Base-by-base conservation (phyloP, 2,888 invertebrate genomes). In the Druceiella hillmani region DNA sequence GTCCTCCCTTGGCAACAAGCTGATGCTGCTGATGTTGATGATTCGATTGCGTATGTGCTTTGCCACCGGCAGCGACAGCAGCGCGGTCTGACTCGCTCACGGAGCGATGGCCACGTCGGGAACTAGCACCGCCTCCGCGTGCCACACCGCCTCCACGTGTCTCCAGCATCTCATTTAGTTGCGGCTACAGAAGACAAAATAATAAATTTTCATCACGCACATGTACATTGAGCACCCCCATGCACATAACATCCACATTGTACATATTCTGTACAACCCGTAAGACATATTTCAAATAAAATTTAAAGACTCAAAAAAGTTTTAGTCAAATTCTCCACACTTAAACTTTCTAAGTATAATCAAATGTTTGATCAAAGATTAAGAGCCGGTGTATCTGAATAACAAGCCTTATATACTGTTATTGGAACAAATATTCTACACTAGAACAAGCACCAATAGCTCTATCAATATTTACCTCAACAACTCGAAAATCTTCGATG, bases 401-500 rank as follows among this genome's bases (percentile, higher is more conserved):
- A n/a, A n/a, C n/a, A n/a, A n/a, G n/a, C n/a, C n/a, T n/a, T n/a
- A n/a, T n/a, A n/a, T n/a, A n/a, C n/a, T n/a, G n/a, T n/a, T n/a
- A n/a, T n/a, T n/a, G n/a, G n/a, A n/a, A n/a, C n/a, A n/a, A n/a
- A n/a, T n/a, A n/a, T n/a, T n/a, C n/a, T 9, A 12, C 12, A 14
- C 3, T 16, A 32, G 12, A 7, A 25, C 5, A 29, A 17, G 12
- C 11, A 15, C 5, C 12, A 26, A 5, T 33, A 13, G 12, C 11
- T 12, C 11, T 12, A 25, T 17, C 9, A 11, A 5, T 3, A 22
- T 40, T 33, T 20, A 83, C 84, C 78, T 83, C 83, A 3, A 81
- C 75, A 12, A 87, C 87, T 47, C 88, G 74, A 59, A 93, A 93
- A 66, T 93, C 93, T 66, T 93, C 91, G 52, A 92, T 84, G 47